Conservation (phyloP, 2,888 invertebrate species). For the Platycnemis pennipes region DNA sequence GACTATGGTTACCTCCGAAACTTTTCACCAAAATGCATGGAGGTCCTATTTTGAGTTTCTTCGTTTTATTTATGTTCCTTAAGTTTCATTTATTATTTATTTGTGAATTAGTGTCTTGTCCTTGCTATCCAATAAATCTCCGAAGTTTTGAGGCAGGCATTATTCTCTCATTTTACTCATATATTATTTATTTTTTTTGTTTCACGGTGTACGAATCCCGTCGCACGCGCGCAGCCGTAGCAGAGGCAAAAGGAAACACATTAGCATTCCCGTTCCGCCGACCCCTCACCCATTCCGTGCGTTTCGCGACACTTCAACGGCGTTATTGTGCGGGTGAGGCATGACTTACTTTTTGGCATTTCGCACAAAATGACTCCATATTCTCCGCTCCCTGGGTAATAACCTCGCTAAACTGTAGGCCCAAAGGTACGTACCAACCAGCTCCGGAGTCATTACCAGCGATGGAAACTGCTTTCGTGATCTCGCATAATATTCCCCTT, state of each 20-base stretch:
- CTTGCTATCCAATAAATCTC: conserved; percentile 13
- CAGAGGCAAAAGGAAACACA: neutral
- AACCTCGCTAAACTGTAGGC: neutral
- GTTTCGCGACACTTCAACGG: neutral
- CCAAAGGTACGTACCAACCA: neutral
- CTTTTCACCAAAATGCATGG: too few species aligned
- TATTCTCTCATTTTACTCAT: neutral
- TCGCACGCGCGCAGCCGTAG: neutral
- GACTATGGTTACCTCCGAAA: too few species aligned
- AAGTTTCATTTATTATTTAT: too few species aligned
- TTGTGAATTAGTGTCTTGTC: too few species aligned
- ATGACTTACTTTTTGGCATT: neutral
- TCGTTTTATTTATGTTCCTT: too few species aligned
- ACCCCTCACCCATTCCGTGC: neutral
- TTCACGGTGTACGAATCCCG: neutral
- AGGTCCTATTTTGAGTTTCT: too few species aligned
- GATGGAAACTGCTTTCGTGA: neutral
- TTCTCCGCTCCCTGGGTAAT: neutral
- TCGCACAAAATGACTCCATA: neutral
- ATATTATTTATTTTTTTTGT: neutral
- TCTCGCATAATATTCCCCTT: neutral
- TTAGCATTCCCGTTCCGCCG: neutral
- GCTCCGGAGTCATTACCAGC: neutral
- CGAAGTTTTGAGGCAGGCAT: neutral
- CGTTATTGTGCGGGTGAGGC: neutral